phyloP scores from a whole-genome alignment of 2,113 vertebrate genomes.

The Pholis gunnellus region DNA sequence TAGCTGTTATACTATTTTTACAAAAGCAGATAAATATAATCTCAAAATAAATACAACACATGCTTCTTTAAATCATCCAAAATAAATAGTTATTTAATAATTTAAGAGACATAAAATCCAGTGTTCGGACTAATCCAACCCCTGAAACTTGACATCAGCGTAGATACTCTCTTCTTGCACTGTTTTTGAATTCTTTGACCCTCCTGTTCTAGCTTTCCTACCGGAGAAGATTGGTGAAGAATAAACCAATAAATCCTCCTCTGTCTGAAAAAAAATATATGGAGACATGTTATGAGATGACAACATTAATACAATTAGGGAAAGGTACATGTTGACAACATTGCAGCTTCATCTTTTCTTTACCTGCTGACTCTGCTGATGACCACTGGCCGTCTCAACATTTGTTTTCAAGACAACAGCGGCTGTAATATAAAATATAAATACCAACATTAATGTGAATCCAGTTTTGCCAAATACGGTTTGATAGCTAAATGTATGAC shows the following conservation, averaged over 20 bases:
- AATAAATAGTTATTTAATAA: neutral
- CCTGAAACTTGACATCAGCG: constrained; percentile 9
- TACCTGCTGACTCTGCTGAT: constrained; percentile 35
- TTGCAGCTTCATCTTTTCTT: neutral
- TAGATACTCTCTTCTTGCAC: constrained; percentile 43
- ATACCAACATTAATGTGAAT: neutral
- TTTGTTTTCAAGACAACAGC: constrained; percentile 9
- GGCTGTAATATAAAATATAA: constrained; percentile 12
- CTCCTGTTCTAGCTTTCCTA: neutral
- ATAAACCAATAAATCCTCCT: constrained; percentile 48
- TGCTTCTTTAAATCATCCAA: neutral
- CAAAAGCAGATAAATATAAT: neutral
- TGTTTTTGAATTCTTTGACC: neutral
- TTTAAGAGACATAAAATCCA: fast-evolving
- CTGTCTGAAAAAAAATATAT: constrained; percentile 15
- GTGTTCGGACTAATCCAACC: neutral
- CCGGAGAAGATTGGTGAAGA: neutral
- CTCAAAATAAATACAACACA: neutral
- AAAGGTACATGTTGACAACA: neutral
- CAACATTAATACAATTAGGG: neutral
- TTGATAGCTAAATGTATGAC: neutral
- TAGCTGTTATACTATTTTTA: neutral
- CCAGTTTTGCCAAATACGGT: fast-evolving
- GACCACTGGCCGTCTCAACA: neutral
- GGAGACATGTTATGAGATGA: neutral